phyloP scores from a whole-genome alignment of 2,888 invertebrate genomes.

The Xanthorhoe spadicearia region DNA sequence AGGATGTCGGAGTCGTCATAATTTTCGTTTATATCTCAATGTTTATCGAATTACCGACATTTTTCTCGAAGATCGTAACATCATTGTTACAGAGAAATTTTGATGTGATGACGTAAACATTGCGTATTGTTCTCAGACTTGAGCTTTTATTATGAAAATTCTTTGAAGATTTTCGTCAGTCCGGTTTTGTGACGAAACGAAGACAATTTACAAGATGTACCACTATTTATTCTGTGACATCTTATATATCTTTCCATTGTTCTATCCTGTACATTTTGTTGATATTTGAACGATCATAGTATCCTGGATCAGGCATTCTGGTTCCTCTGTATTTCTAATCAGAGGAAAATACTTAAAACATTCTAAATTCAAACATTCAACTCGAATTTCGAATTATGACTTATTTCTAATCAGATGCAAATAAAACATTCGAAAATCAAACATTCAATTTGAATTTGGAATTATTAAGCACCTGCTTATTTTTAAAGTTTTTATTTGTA shows the following conservation, averaged over 20 bases:
- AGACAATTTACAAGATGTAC: background rate
- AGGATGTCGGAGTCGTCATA: conserved; percentile 2
- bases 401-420: no score
- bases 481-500: background rate
- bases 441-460: background rate
- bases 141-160: conserved; percentile 18
- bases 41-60: conserved; percentile 53
- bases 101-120: conserved; percentile 30
- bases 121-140: conserved; percentile 22
- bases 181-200: background rate
- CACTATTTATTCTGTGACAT: background rate
- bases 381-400: background rate
- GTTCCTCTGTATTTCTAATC: no score
- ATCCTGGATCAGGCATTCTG: no score
- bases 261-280: no score
- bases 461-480: background rate
- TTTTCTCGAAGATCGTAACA: conserved; percentile 46
- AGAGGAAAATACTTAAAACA: no score
- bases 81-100: conserved; percentile 32
- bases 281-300: no score
- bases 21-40: conserved; percentile 33
- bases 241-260: no score
- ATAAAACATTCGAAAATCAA: no score
- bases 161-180: conserved; percentile 3
- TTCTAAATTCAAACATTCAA: no score